Evolutionary conservation across 2,888 invertebrate species (phyloP), one percentile per base, ranked within the genome.

Genomic region (Lycophotia porphyrea): DNA sequence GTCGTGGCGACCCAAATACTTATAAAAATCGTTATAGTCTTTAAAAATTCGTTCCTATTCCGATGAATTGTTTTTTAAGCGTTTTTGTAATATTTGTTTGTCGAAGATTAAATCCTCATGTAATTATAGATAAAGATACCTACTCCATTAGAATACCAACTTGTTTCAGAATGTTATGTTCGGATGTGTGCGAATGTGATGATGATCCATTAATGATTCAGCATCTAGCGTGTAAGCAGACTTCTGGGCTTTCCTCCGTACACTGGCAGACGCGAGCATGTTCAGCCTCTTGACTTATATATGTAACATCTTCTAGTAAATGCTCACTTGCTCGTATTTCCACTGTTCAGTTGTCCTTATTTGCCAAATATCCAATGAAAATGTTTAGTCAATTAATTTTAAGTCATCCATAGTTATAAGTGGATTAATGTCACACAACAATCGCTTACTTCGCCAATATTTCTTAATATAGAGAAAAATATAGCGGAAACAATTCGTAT

Each of bases 381-480:
- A 88, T 88, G 92, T 94, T 93, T 91, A 94, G 96, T 96, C 96
- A 96, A 96, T 96, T 96, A 96, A 93, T 94, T 96, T 96, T 95
- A 96, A 95, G 96, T 96, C 96, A 96, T 95, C 93, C 92, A 94
- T 95, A 96, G 94, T 80, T 84, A 88, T 95, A 96, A 94, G 95
- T 92, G 84, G 92, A 92, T 90, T 86, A 90, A 89, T 88, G 88
- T 91, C 91, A 90, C 90, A 90, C 87, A 85, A 91, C 89, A 91
- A 92, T 93, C 91, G 95, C 95, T 95, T 95, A 89, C 91, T 94
- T 94, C 93, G 95, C 95, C 92, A 94, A 94, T 90, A 92, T 92
- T 89, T 89, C 86, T 89, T 87, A 92, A 87, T 90, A 92, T 92
- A 93, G 89, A 87, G 91, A 91, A 87, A 74, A 75, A 81, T 75